These are phyloP conservation scores for Bactericera cockerelli DNA, from an alignment of 1,140 invertebrate species.

Conservation along the genomic window DNA sequence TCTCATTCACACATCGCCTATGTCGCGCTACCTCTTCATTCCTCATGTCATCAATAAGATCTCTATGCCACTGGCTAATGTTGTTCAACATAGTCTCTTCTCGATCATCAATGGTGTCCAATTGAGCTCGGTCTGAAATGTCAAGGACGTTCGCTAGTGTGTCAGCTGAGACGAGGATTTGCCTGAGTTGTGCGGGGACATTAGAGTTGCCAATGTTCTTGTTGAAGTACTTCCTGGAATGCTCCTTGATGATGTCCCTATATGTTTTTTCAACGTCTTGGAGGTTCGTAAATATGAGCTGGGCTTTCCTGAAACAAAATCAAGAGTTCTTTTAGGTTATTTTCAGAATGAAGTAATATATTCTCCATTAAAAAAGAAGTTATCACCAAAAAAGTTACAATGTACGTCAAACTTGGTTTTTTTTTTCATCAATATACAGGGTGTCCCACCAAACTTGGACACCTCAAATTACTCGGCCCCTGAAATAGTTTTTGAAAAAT, in stretches of 20 bases:
- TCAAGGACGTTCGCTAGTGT: background rate
- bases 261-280: background rate
- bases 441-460: too few relatives aligned
- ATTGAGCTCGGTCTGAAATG: background rate
- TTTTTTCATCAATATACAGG: too few relatives aligned
- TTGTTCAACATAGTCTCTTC: background rate
- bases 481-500: too few relatives aligned
- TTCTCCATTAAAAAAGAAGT: too few relatives aligned
- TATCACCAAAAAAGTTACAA: too few relatives aligned
- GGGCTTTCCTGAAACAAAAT: background rate
- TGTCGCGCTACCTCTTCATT: background rate
- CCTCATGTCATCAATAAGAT: background rate
- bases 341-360: too few relatives aligned
- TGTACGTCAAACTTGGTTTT: too few relatives aligned
- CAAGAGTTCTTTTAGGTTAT: too few relatives aligned
- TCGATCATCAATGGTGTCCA: background rate
- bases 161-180: background rate
- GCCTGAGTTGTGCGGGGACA: background rate
- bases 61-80: background rate
- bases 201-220: background rate
- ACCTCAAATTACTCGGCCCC: too few relatives aligned
- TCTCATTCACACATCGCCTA: constrained; percentile 1
- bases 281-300: background rate
- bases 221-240: background rate
- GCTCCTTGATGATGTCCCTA: background rate